Conservation (phyloP, 2,888 invertebrate genomes). For the Hypolimnas misippus region DNA sequence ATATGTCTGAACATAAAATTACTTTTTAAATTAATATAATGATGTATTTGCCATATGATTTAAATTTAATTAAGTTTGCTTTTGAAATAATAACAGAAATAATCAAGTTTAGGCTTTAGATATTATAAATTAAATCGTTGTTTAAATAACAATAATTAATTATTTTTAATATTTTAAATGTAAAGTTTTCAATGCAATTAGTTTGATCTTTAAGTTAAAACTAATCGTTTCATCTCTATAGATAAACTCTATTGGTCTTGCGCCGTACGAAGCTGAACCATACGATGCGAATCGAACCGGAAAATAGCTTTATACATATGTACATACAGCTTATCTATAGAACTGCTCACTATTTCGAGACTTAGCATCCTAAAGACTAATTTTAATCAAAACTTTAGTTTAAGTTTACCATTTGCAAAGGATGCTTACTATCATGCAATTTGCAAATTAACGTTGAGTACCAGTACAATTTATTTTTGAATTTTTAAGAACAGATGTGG, state of each 20-base stretch:
- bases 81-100: too few relatives aligned
- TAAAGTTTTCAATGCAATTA: too few relatives aligned
- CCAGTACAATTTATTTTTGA: background rate
- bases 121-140: too few relatives aligned
- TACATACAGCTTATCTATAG: background rate
- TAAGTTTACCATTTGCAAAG: background rate
- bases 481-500: too few relatives aligned
- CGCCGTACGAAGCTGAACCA: background rate
- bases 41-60: too few relatives aligned
- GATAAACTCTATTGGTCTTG: background rate
- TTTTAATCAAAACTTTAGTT: background rate
- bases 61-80: too few relatives aligned
- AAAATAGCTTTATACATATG: slow-evolving; percentile 10
- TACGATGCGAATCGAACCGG: slow-evolving; percentile 9
- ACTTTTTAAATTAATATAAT: too few relatives aligned
- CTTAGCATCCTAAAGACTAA: background rate
- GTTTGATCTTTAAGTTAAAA: too few relatives aligned
- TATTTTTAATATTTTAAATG: too few relatives aligned
- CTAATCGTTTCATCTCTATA: slow-evolving; percentile 8
- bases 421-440: background rate
- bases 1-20: too few relatives aligned
- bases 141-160: too few relatives aligned
- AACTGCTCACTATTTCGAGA: background rate
- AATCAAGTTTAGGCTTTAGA: too few relatives aligned
- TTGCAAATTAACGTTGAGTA: background rate